phyloP scores from a whole-genome alignment of 1,140 invertebrate genomes.

The Aphidius gifuensis region DNA sequence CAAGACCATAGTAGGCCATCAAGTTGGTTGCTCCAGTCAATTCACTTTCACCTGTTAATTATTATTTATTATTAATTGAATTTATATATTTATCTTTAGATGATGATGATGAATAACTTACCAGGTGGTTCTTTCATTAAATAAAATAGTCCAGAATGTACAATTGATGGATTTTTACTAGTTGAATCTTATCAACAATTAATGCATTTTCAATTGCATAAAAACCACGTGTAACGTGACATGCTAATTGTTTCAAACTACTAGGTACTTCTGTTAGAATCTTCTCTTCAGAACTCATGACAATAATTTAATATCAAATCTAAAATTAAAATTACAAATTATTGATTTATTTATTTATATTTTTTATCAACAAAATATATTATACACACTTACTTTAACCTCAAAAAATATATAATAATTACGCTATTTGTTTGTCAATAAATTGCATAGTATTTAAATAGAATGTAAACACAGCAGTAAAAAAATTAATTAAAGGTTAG shows the following conservation, averaged over 20 bases:
- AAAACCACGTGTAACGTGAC: constrained; percentile 88
- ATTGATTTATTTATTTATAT: too few relatives aligned
- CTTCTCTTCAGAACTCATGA: too few relatives aligned
- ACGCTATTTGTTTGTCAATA: too few relatives aligned
- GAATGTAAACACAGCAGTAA: too few relatives aligned
- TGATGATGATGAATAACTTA: constrained; percentile 47
- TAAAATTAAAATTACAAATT: too few relatives aligned
- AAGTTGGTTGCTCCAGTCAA: constrained; percentile 94
- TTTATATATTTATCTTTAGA: background rate
- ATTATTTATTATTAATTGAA: background rate
- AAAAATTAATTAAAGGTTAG: too few relatives aligned
- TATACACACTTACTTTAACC: too few relatives aligned
- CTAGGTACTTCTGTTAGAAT: constrained; percentile 69
- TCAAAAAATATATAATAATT: too few relatives aligned
- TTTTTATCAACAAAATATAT: too few relatives aligned
- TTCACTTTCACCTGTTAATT: constrained; percentile 76
- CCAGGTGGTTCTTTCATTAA: constrained; percentile 96
- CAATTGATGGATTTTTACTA: constrained; percentile 93
- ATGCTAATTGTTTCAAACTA: constrained; percentile 84
- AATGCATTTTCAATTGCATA: constrained; percentile 91
- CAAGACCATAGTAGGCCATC: constrained; percentile 92
- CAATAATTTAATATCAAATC: too few relatives aligned
- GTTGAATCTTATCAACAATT: constrained; percentile 92
- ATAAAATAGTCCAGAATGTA: constrained; percentile 96
- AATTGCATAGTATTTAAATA: too few relatives aligned